These are phyloP conservation scores for Lineus longissimus DNA, from an alignment of 1,140 invertebrate genomes.

Conservation along the genomic window DNA sequence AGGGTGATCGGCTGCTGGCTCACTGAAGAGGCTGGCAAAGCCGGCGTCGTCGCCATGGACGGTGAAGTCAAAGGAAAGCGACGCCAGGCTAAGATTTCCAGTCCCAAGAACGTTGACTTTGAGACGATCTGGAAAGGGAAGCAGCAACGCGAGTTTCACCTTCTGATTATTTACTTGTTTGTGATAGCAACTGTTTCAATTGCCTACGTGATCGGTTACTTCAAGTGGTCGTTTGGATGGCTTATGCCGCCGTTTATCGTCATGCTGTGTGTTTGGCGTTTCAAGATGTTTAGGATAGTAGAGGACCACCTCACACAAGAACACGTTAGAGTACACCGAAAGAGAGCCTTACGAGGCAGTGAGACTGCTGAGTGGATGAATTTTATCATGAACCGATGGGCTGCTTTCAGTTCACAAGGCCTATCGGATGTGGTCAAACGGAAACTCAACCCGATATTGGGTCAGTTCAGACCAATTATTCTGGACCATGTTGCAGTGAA, in stretches of 20 bases:
- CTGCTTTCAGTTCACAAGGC: slow-evolving; percentile 57
- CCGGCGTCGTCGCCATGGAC: no score
- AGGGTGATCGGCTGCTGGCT: no score
- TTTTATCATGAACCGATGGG: slow-evolving; percentile 59
- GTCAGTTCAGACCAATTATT: slow-evolving; percentile 53
- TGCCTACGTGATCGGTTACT: slow-evolving; percentile 9
- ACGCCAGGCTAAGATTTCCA: no score
- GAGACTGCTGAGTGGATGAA: slow-evolving; percentile 61
- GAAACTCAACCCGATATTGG: slow-evolving; percentile 55
- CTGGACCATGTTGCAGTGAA: slow-evolving; percentile 33
- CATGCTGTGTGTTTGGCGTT: slow-evolving; percentile 39
- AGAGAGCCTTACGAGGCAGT: slow-evolving; percentile 55
- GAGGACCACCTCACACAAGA: slow-evolving; percentile 46
- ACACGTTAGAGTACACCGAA: slow-evolving; percentile 51
- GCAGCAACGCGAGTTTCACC: background rate
- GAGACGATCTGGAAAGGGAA: background rate
- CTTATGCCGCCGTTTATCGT: slow-evolving; percentile 33
- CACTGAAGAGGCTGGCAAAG: no score
- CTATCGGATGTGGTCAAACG: slow-evolving; percentile 57
- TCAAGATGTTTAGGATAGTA: slow-evolving; percentile 40
- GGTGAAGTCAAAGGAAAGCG: no score
- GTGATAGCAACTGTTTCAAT: background rate
- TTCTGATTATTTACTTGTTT: background rate
- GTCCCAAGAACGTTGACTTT: background rate
- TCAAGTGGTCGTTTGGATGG: slow-evolving; percentile 14